A percentile compares a stretch with the other conserved stretches of the same genome.
phyloP scores from a whole-genome alignment of 1,140 invertebrate species.

The Drosophila pseudoananassae region DNA sequence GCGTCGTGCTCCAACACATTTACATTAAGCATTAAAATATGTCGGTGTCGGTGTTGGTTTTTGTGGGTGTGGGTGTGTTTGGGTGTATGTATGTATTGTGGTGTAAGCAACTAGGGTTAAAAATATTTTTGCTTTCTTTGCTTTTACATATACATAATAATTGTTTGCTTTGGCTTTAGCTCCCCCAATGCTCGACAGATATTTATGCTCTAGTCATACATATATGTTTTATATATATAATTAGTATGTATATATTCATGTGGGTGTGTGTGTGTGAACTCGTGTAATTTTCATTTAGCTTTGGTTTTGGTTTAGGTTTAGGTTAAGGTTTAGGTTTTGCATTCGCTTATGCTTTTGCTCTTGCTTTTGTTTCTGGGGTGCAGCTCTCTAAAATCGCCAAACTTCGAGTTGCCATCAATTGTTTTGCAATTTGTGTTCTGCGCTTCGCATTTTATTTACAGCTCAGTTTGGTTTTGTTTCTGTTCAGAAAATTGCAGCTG shows the following conservation, averaged over 20 bases:
- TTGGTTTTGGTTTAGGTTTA: constrained; percentile 49
- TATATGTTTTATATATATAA: constrained; percentile 41
- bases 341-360: constrained; percentile 39
- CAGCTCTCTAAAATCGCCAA: constrained; percentile 64
- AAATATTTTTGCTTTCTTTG: constrained; percentile 53
- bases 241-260: constrained; percentile 39
- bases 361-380: constrained; percentile 40
- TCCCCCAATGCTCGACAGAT: constrained; percentile 43
- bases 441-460: constrained; percentile 78
- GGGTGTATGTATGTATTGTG: constrained; percentile 17
- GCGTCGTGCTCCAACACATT: constrained; percentile 62
- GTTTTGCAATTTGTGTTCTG: constrained; percentile 59
- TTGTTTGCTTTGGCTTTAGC: constrained; percentile 35
- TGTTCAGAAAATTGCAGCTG: constrained; percentile 74
- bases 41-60: constrained; percentile 19
- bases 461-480: constrained; percentile 69
- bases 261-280: constrained; percentile 27
- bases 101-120: constrained; percentile 68
- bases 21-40: constrained; percentile 73
- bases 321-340: constrained; percentile 40
- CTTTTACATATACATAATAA: constrained; percentile 49
- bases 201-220: constrained; percentile 65
- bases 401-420: constrained; percentile 69
- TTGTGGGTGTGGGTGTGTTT: constrained; percentile 16
- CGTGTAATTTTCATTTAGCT: constrained; percentile 44